These are phyloP conservation scores for Leptopilina myrica DNA, from an alignment of 2,888 invertebrate genomes.

Conservation along the genomic window DNA sequence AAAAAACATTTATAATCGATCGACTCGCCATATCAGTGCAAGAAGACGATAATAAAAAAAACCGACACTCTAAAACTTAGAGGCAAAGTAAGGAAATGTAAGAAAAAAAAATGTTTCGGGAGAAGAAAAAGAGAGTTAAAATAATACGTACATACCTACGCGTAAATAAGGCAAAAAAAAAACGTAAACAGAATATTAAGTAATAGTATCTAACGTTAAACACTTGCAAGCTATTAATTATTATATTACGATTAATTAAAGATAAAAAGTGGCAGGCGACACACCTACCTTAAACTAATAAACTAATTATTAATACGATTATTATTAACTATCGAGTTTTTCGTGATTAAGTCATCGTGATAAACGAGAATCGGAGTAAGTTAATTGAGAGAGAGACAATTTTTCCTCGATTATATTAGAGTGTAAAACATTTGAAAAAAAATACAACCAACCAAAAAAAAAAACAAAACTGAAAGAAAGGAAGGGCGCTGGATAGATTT, in stretches of 20 bases:
- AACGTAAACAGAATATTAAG: slow-evolving; percentile 73
- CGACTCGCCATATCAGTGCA: slow-evolving; percentile 59
- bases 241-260: slow-evolving; percentile 74
- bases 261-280: slow-evolving; percentile 65
- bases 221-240: slow-evolving; percentile 75
- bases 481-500: slow-evolving; percentile 58
- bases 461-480: slow-evolving; percentile 53
- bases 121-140: slow-evolving; percentile 57
- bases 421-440: slow-evolving; percentile 38
- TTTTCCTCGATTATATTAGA: slow-evolving; percentile 68
- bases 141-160: slow-evolving; percentile 73
- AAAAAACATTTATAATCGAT: slow-evolving; percentile 46
- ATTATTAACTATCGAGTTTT: slow-evolving; percentile 72
- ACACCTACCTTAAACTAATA: slow-evolving; percentile 70
- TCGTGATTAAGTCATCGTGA: slow-evolving; percentile 72
- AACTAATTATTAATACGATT: slow-evolving; percentile 74
- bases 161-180: slow-evolving; percentile 71
- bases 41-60: slow-evolving; percentile 52
- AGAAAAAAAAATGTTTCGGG: slow-evolving; percentile 42
- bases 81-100: slow-evolving; percentile 25
- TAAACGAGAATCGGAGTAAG: slow-evolving; percentile 66
- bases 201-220: slow-evolving; percentile 76
- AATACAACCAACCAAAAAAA: too few relatives aligned
- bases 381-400: slow-evolving; percentile 62
- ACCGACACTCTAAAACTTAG: slow-evolving; percentile 38